These are phyloP conservation scores for Choloepus didactylus DNA, from an alignment of 2,797 vertebrate genomes.

Conservation along the genomic window DNA sequence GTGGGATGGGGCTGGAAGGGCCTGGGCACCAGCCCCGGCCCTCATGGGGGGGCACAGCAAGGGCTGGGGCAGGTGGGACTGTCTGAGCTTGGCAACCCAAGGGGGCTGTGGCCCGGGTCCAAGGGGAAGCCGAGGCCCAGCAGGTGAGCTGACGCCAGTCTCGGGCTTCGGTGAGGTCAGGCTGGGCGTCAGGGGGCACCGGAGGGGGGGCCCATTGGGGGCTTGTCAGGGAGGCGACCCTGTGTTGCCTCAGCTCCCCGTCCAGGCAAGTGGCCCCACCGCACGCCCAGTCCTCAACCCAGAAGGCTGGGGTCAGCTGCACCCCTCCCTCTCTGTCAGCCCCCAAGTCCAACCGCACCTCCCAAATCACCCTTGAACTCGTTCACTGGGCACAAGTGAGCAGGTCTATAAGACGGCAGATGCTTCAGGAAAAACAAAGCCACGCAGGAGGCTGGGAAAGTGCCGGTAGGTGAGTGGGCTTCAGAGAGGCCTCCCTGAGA, in stretches of 20 bases:
- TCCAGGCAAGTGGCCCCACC: neutral
- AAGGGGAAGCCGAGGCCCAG: neutral
- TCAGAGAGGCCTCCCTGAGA: neutral
- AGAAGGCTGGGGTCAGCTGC: neutral
- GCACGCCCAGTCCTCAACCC: neutral
- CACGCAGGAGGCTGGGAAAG: fast-evolving
- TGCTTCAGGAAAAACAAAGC: fast-evolving
- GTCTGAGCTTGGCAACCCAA: fast-evolving
- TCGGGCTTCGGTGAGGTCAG: fast-evolving
- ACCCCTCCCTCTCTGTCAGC: neutral
- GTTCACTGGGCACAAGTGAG: neutral
- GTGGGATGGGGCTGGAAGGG: fast-evolving
- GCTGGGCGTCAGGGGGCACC: neutral
- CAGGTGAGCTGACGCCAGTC: too few relatives aligned
- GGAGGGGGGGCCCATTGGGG: neutral
- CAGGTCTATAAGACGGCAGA: fast-evolving
- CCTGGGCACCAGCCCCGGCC: neutral
- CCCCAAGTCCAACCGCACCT: neutral
- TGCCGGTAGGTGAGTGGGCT: neutral
- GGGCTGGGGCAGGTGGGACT: neutral
- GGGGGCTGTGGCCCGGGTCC: neutral
- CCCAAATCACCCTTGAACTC: neutral
- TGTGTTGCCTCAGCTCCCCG: fast-evolving
- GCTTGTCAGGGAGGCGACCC: neutral
- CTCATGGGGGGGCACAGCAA: fast-evolving